phyloP scores from a whole-genome alignment of 2,113 vertebrate genomes.

The Austrofundulus limnaeus region DNA sequence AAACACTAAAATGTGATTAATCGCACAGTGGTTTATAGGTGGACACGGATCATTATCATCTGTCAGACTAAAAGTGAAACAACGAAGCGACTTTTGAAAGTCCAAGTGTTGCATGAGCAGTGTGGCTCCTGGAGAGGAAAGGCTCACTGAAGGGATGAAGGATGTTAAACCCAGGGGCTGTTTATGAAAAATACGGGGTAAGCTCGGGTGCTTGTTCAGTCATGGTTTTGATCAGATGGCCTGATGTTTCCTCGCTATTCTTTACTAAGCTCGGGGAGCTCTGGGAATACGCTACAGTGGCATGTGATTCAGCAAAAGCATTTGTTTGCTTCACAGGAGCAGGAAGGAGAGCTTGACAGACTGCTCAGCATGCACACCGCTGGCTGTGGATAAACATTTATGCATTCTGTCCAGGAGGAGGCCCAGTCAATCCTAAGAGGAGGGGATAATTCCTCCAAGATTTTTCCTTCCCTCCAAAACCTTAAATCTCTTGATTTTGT shows the following conservation, averaged over 20 bases:
- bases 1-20: conserved; percentile 64
- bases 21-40: conserved; percentile 57
- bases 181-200: conserved; percentile 29
- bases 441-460: conserved; percentile 41
- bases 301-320: conserved; percentile 65
- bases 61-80: conserved; percentile 59
- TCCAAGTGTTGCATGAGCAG: conserved; percentile 53
- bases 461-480: neutral
- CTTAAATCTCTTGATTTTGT: neutral
- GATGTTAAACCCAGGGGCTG: conserved; percentile 28
- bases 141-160: conserved; percentile 38
- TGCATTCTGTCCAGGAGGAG: conserved; percentile 62
- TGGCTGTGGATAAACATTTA: conserved; percentile 53
- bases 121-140: conserved; percentile 11
- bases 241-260: conserved; percentile 48
- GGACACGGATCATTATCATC: conserved; percentile 67
- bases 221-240: conserved; percentile 58
- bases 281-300: conserved; percentile 65
- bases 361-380: conserved; percentile 63
- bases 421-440: conserved; percentile 31
- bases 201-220: conserved; percentile 44
- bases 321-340: conserved; percentile 64
- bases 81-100: conserved; percentile 53
- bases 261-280: conserved; percentile 41
- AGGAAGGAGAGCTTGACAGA: conserved; percentile 47